Evolutionary conservation across 1,140 invertebrate species (phyloP).

Genomic region (Megalonaias nervosa): DNA sequence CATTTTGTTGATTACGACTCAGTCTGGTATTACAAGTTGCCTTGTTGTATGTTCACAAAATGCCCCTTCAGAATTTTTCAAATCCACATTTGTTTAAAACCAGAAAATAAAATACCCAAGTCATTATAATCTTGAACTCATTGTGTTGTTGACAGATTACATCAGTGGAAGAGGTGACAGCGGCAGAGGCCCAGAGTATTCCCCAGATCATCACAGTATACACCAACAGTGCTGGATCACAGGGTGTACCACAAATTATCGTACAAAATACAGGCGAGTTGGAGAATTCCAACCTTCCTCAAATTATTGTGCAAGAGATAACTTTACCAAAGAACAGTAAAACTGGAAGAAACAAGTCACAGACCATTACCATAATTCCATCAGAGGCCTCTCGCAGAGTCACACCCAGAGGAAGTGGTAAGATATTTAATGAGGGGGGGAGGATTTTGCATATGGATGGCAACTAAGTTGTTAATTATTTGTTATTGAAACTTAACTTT

Average conservation of each 20-base stretch:
- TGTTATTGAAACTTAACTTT: no score
- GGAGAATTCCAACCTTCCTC: background rate
- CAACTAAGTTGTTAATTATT: no score
- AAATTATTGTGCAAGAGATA: slow-evolving; percentile 32
- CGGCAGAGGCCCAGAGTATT: slow-evolving; percentile 6
- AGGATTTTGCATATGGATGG: background rate
- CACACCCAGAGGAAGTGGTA: slow-evolving; percentile 30
- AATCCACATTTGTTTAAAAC: no score
- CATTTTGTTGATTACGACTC: no score
- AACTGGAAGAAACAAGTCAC: slow-evolving; percentile 15
- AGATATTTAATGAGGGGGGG: background rate
- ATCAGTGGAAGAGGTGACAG: slow-evolving; percentile 23
- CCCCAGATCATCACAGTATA: slow-evolving; percentile 31
- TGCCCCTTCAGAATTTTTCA: no score
- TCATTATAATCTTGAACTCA: no score
- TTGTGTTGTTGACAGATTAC: background rate
- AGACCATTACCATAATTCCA: slow-evolving; percentile 11
- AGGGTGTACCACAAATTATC: background rate
- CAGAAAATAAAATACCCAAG: no score
- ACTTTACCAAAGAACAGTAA: slow-evolving; percentile 28
- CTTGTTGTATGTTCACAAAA: no score
- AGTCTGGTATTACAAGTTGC: no score
- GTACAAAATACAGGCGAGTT: background rate
- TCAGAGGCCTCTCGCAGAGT: slow-evolving; percentile 8
- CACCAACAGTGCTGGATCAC: slow-evolving; percentile 4